Conservation (phyloP, 2,797 vertebrate species). For the Threskiornis aethiopicus region DNA sequence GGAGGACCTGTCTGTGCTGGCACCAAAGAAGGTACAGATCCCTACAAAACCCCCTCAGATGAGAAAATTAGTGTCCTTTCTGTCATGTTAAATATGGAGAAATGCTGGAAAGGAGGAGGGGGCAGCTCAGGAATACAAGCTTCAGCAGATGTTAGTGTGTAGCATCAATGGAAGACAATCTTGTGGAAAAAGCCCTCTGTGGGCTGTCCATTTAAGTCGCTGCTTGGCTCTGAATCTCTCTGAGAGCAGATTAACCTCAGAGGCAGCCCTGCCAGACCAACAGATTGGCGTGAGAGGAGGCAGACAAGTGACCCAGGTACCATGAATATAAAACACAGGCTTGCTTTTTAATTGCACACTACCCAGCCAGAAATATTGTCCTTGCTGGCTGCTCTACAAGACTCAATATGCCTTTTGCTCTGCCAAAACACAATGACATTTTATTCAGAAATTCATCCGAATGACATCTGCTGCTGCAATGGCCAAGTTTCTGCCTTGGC, state of each 20-base stretch:
- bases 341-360: not conserved
- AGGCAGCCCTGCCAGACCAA: not conserved
- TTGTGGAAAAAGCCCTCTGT: not conserved
- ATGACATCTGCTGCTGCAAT: constrained; percentile 5
- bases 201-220: not conserved
- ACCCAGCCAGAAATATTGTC: constrained; percentile 21
- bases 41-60: not conserved
- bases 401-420: not conserved
- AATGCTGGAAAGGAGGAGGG: not conserved
- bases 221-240: not conserved
- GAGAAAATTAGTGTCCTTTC: not conserved
- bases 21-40: not conserved
- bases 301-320: constrained; percentile 24
- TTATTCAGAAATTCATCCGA: constrained; percentile 23
- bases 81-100: not conserved
- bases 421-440: constrained; percentile 20
- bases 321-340: not conserved
- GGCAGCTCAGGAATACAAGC: not conserved
- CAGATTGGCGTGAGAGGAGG: constrained; percentile 28
- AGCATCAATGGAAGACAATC: not conserved
- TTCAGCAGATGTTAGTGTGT: not conserved
- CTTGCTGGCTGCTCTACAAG: constrained; percentile 20
- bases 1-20: not conserved
- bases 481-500: not conserved
- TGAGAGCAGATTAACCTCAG: not conserved